Percentiles rank a stretch among this genome's conserved stretches.
These are phyloP conservation scores for Calameuta filiformis DNA, from an alignment of 2,888 invertebrate genomes.

Conservation along the genomic window DNA sequence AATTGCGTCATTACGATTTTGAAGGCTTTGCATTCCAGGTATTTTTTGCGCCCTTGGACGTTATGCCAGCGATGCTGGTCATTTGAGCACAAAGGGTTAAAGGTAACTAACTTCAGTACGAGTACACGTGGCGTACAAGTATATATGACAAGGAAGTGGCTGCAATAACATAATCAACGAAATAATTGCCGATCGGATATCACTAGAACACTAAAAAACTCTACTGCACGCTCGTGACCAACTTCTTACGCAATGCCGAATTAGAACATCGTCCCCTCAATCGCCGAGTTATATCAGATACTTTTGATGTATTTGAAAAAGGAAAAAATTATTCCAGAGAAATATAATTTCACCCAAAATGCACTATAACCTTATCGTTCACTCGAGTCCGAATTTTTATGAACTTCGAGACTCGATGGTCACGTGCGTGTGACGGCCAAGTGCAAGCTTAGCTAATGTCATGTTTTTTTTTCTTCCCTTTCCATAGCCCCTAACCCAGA, in stretches of 20 bases:
- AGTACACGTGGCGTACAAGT: too few relatives aligned
- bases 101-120: too few relatives aligned
- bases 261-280: neutral
- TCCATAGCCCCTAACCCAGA: neutral
- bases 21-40: too few relatives aligned
- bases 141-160: too few relatives aligned
- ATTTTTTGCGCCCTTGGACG: too few relatives aligned
- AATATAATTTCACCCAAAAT: neutral
- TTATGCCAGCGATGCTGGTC: too few relatives aligned
- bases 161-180: too few relatives aligned
- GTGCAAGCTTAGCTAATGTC: neutral
- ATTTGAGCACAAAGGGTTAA: too few relatives aligned
- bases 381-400: neutral
- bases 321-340: neutral
- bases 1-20: neutral
- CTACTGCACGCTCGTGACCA: neutral
- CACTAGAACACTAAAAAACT: too few relatives aligned
- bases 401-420: neutral
- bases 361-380: neutral
- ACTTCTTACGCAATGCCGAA: neutral
- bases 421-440: neutral
- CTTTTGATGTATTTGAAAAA: neutral
- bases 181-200: too few relatives aligned
- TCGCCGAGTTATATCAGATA: neutral
- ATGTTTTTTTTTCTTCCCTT: neutral